Evolutionary conservation across 2,113 vertebrate species (phyloP).

Genomic region (Tringa solitaria): DNA sequence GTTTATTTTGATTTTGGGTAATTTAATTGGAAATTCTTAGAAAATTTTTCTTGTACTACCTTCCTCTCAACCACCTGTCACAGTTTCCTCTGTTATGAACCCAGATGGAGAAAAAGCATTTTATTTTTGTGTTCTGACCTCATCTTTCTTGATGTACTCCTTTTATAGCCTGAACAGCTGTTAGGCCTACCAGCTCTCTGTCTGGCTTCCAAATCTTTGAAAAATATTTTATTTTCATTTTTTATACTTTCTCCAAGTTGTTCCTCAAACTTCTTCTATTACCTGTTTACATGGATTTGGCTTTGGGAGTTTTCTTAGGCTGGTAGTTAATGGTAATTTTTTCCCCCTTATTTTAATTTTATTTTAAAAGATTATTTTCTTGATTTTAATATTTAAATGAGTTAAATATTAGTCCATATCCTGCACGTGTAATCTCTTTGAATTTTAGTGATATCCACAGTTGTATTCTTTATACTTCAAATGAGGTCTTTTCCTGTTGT

Average conservation of each 20-base stretch:
- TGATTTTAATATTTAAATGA: background rate
- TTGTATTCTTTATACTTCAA: background rate
- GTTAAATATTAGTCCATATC: background rate
- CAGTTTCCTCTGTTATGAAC: background rate
- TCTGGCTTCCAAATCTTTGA: background rate
- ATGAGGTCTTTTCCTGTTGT: background rate
- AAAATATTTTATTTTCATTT: background rate
- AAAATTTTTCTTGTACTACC: background rate
- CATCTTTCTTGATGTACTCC: background rate
- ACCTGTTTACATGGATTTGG: background rate
- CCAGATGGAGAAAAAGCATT: background rate
- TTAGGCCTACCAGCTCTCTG: background rate
- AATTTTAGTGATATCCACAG: background rate
- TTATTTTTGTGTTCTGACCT: background rate
- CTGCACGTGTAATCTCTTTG: background rate
- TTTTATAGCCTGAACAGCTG: constrained; percentile 7
- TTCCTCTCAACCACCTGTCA: background rate
- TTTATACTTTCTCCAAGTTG: background rate
- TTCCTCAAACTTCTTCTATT: background rate
- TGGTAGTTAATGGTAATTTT: background rate
- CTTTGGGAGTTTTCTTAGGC: background rate
- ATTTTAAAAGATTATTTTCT: background rate
- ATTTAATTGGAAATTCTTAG: background rate
- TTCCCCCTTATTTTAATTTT: background rate
- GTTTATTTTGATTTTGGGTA: background rate